Conservation (phyloP, 2,113 vertebrate genomes). For the Petrocephalus zakoni region DNA sequence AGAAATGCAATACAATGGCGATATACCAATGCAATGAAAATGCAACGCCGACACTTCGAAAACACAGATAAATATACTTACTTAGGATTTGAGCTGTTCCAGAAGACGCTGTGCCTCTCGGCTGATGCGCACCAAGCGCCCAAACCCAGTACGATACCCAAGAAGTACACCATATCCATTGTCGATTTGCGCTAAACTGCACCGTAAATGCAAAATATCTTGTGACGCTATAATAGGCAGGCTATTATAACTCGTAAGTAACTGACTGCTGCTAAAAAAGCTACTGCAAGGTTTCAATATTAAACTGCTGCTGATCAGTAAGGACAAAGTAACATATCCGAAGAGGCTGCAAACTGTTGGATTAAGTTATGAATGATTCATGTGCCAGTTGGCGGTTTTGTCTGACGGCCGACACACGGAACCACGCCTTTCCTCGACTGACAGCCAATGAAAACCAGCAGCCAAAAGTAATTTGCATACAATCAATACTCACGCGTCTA, state of each 20-base stretch:
- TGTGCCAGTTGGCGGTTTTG: slow-evolving; percentile 6
- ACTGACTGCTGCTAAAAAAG: neutral
- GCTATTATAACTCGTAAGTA: neutral
- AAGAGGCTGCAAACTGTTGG: neutral
- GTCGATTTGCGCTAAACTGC: slow-evolving; percentile 32
- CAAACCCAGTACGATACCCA: slow-evolving; percentile 46
- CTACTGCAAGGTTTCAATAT: neutral
- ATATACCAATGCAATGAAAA: neutral
- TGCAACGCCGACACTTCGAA: neutral
- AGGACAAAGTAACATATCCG: neutral
- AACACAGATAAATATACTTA: slow-evolving; percentile 40
- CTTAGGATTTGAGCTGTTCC: slow-evolving; percentile 68
- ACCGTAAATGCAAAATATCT: slow-evolving; percentile 28
- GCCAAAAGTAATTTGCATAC: neutral
- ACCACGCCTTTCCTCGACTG: neutral
- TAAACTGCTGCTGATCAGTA: neutral
- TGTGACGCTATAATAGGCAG: slow-evolving; percentile 7
- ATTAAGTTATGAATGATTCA: slow-evolving; percentile 7
- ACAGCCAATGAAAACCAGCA: slow-evolving; percentile 1
- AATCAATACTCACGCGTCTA: neutral
- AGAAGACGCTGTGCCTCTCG: slow-evolving; percentile 66
- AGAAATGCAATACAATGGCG: neutral
- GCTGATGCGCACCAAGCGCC: slow-evolving; percentile 52
- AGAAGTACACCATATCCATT: slow-evolving; percentile 63
- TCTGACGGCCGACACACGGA: neutral